Conservation (phyloP, 2,888 invertebrate species). For the Tetragonula carbonaria region DNA sequence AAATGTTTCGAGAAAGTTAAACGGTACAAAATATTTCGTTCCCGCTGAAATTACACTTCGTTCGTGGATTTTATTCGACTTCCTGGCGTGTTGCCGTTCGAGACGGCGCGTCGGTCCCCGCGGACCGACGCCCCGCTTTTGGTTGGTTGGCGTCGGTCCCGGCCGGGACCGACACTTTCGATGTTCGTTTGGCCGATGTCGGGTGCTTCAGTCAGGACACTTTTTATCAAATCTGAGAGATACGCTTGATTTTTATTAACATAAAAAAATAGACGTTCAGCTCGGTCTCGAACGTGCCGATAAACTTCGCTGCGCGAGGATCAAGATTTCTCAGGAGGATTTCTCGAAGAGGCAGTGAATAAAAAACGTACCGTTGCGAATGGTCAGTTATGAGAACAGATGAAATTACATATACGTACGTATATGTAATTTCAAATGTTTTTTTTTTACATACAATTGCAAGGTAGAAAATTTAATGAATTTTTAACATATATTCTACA, state of each 20-base stretch:
- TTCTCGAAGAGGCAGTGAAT: not conserved
- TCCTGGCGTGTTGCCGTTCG: not conserved
- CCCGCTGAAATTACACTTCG: not conserved
- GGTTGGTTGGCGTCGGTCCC: too few relatives aligned
- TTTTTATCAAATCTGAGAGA: too few relatives aligned
- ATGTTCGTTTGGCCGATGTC: too few relatives aligned
- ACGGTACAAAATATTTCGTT: constrained; percentile 4
- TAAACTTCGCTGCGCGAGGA: constrained; percentile 1
- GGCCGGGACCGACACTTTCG: too few relatives aligned
- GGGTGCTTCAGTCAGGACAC: too few relatives aligned
- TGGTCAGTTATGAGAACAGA: not conserved
- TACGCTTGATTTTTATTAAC: too few relatives aligned
- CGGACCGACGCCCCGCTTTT: too few relatives aligned
- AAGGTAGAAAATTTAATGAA: not conserved
- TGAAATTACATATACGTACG: not conserved
- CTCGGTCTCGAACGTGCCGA: too few relatives aligned
- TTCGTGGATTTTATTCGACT: not conserved
- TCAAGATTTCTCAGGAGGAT: not conserved
- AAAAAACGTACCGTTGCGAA: not conserved
- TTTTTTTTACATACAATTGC: not conserved
- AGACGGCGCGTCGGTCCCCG: too few relatives aligned
- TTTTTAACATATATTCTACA: too few relatives aligned
- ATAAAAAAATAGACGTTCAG: too few relatives aligned
- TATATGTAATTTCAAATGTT: not conserved
- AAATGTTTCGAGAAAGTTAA: constrained; percentile 15